These are phyloP conservation scores for Argentina silus DNA, from an alignment of 2,797 vertebrate genomes.

Conservation along the genomic window DNA sequence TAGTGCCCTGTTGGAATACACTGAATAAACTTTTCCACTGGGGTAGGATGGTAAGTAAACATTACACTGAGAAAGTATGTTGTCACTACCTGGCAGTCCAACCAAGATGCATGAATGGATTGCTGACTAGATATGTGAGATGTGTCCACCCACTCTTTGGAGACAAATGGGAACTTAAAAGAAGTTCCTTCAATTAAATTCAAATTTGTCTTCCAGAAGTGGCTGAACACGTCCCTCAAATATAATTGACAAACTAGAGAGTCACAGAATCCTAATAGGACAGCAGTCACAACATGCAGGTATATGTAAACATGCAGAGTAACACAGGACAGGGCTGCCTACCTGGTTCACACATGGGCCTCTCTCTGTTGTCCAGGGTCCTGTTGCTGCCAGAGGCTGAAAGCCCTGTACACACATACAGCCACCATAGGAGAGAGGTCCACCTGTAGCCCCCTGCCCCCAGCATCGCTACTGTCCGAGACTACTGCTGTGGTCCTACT, in stretches of 20 bases:
- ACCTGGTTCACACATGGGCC: constrained; percentile 72
- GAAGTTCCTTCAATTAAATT: too few relatives aligned
- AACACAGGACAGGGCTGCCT: constrained; percentile 23
- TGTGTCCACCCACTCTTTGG: too few relatives aligned
- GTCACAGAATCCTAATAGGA: neutral
- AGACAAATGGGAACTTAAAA: too few relatives aligned
- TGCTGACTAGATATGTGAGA: too few relatives aligned
- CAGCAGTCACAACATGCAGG: constrained; percentile 4
- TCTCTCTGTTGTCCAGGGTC: constrained; percentile 34
- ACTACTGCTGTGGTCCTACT: neutral
- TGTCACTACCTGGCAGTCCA: too few relatives aligned
- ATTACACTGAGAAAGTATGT: too few relatives aligned
- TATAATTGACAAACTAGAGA: neutral
- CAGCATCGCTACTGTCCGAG: constrained; percentile 39
- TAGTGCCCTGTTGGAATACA: constrained; percentile 74
- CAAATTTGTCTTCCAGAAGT: too few relatives aligned
- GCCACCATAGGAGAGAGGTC: constrained; percentile 39
- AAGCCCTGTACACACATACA: constrained; percentile 40
- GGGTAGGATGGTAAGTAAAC: too few relatives aligned
- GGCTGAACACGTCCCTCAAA: too few relatives aligned
- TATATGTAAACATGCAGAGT: constrained; percentile 8
- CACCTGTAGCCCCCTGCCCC: constrained; percentile 15
- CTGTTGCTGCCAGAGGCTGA: constrained; percentile 33
- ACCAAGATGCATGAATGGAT: too few relatives aligned
- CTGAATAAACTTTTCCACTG: too few relatives aligned